A percentile compares a stretch with the other conserved stretches of the same genome.
These are phyloP conservation scores for Cotesia chilonis DNA, from an alignment of 1,140 invertebrate species.

Conservation along the genomic window DNA sequence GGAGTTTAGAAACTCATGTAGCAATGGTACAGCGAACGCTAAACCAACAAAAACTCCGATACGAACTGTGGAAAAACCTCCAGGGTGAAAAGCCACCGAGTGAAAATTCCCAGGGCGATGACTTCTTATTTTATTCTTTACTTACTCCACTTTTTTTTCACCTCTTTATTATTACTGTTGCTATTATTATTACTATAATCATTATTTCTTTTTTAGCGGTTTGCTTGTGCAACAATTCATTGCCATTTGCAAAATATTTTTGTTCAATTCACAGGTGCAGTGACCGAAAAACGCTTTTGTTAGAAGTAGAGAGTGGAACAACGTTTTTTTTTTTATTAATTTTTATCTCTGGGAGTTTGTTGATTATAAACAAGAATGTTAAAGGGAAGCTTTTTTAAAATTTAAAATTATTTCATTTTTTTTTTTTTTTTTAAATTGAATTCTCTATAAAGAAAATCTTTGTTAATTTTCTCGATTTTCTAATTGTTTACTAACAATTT, in stretches of 20 bases:
- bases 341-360: not conserved
- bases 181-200: not conserved
- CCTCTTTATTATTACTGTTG: slow-evolving; percentile 5
- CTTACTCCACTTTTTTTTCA: not conserved
- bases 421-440: too few relatives aligned
- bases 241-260: slow-evolving; percentile 14
- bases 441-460: too few relatives aligned
- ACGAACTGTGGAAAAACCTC: too few relatives aligned
- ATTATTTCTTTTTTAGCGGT: slow-evolving; percentile 2
- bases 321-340: not conserved
- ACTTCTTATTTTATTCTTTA: slow-evolving; percentile 27
- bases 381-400: too few relatives aligned
- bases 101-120: slow-evolving; percentile 24
- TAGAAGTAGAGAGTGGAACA: too few relatives aligned
- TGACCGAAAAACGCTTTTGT: slow-evolving; percentile 34
- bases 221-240: slow-evolving; percentile 11
- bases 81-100: not conserved
- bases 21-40: too few relatives aligned
- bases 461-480: too few relatives aligned
- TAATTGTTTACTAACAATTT: too few relatives aligned
- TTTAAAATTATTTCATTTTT: too few relatives aligned
- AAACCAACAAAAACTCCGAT: too few relatives aligned
- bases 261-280: slow-evolving; percentile 13
- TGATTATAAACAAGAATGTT: too few relatives aligned
- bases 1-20: too few relatives aligned